Conservation (phyloP, 2,888 invertebrate species). For the Clistopyga incitator region DNA sequence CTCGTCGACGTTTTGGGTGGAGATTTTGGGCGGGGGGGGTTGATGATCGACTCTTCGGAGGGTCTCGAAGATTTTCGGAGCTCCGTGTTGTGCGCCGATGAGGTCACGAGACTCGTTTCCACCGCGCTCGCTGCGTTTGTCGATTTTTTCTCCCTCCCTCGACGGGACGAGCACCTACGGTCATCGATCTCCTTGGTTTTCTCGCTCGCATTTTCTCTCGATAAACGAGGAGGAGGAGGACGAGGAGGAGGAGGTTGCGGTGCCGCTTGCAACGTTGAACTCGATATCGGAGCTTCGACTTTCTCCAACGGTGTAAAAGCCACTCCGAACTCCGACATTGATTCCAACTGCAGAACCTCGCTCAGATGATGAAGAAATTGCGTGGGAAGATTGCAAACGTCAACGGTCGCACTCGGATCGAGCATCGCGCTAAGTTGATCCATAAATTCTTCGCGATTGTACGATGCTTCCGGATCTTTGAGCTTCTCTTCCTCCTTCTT, state of each 20-base stretch:
- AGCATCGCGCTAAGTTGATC: slow-evolving; percentile 85
- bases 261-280: not conserved
- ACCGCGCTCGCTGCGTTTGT: slow-evolving; percentile 41
- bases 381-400: slow-evolving; percentile 87
- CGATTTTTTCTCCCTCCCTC: slow-evolving; percentile 51
- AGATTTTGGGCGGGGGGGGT: too few relatives aligned
- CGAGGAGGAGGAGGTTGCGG: not conserved
- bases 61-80: not conserved
- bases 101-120: not conserved
- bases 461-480: slow-evolving; percentile 69
- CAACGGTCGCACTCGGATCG: slow-evolving; percentile 86
- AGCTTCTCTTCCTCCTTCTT: slow-evolving; percentile 80
- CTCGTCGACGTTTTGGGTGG: not conserved
- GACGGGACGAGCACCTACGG: slow-evolving; percentile 38
- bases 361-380: slow-evolving; percentile 87
- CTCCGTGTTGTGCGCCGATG: not conserved
- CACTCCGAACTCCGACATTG: slow-evolving; percentile 64
- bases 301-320: slow-evolving; percentile 19
- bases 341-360: slow-evolving; percentile 85
- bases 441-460: slow-evolving; percentile 81
- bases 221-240: not conserved
- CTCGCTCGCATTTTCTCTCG: slow-evolving; percentile 31
- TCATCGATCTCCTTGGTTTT: slow-evolving; percentile 62
- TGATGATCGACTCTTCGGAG: not conserved
- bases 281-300: not conserved